Evolutionary conservation across 2,113 vertebrate species (phyloP), one percentile per base, ranked within the genome.

Genomic region (Nematolebias whitei): DNA sequence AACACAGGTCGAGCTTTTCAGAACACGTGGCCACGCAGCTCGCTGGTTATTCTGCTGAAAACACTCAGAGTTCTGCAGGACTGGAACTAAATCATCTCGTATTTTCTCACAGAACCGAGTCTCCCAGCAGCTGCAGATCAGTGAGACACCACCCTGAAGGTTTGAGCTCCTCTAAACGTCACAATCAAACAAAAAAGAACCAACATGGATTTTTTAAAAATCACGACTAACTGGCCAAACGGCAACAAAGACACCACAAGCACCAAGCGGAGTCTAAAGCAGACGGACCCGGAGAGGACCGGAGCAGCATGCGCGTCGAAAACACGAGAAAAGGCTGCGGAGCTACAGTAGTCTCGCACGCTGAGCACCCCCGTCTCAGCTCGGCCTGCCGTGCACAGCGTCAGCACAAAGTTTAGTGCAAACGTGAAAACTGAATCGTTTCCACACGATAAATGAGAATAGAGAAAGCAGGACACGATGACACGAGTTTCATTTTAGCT

Each of bases 101-200:
- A 29, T 29, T 29, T 29, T 29, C 7, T 29, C 7, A 7, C 3
- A 10, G 5, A 4, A 10, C 32, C 32, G 9, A 6, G 9, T 1
- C 32, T 10, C 32, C 32, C 32, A 10, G 9, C 32, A 10, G 32
- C 10, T 10, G 32, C 32, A 35, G 32, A 35, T 35, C 32, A 35
- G 32, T 35, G 32, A 35, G 32, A 35, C 9, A 10, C 32, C 32
- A 35, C 9, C 26, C 26, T 29, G 9, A 35, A 10, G 32, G 32
- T 35, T 86, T 85, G 86, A 88, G 85, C 87, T 88, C 77, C 71
- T 87, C 85, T 78, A 76, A 56, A 85, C 79, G 41, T 79, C 68
- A 82, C 57, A 82, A 63, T 68, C 38, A 78, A 68, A 61, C 22
- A 44, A 73, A 66, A 49, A 52, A 35, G 32, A 35, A 35, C 9